Evolutionary conservation across 2,113 vertebrate species (phyloP).

Genomic region (Crotalus helleri): DNA sequence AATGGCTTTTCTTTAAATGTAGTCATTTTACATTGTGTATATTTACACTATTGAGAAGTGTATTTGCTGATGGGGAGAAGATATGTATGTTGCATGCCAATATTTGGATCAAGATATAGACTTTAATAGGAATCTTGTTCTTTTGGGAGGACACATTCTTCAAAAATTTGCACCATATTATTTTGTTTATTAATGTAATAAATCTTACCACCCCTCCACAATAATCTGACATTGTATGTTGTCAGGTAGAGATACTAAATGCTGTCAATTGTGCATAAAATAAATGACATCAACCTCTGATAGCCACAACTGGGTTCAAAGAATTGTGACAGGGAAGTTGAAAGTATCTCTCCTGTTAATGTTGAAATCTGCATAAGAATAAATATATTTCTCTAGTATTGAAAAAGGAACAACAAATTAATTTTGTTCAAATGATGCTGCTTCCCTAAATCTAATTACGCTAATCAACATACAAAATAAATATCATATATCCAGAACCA

Average conservation of each 20-base stretch:
- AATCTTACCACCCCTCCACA: not conserved
- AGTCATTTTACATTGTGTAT: too few species aligned
- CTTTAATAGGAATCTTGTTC: not conserved
- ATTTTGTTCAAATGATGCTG: not conserved
- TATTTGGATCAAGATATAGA: too few species aligned
- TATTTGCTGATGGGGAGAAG: too few species aligned
- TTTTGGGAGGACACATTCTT: not conserved
- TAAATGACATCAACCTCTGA: not conserved
- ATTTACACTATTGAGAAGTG: too few species aligned
- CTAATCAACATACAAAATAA: not conserved
- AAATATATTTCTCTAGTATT: not conserved
- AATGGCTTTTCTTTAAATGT: too few species aligned
- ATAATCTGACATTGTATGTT: not conserved
- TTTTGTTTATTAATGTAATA: constrained; percentile 21
- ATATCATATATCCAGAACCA: not conserved
- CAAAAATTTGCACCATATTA: constrained; percentile 1
- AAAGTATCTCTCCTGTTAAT: rapidly evolving
- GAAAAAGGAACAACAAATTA: not conserved
- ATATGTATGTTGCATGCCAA: too few species aligned
- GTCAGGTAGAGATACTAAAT: constrained; percentile 1
- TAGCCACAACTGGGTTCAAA: not conserved
- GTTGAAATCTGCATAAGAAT: rapidly evolving
- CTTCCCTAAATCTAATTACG: not conserved
- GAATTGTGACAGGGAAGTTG: not conserved
- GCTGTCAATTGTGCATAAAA: constrained; percentile 24